Conservation (phyloP, 2,113 vertebrate genomes). For the Lutjanus erythropterus region DNA sequence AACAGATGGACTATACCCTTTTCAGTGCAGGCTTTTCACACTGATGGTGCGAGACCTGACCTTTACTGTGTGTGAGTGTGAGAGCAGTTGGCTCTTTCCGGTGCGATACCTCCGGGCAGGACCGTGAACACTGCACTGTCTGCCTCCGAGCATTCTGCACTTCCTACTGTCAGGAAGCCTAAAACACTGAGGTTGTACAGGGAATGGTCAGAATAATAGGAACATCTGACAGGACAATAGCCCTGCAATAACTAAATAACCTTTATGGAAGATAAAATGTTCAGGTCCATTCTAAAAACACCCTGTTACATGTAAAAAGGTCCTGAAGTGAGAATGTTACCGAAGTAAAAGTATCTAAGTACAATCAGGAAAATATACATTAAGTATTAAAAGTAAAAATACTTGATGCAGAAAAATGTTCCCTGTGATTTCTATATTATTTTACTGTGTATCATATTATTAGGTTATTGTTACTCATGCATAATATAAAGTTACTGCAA, state of each 20-base stretch:
- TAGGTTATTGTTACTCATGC: neutral
- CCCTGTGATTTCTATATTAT: no score
- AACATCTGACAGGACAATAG: neutral
- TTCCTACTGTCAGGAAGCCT: conserved; percentile 13
- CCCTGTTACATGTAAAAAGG: neutral
- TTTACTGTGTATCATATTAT: neutral
- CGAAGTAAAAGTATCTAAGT: no score
- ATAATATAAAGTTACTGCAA: neutral
- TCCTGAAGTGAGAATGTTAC: no score
- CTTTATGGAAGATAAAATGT: neutral
- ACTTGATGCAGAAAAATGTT: no score
- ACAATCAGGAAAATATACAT: no score
- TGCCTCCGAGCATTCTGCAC: conserved; percentile 26
- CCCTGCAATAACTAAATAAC: neutral
- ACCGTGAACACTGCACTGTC: neutral
- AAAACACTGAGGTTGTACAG: neutral
- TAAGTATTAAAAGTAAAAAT: no score
- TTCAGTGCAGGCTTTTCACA: conserved; percentile 66
- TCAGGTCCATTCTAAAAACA: neutral
- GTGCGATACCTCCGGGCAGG: conserved; percentile 65
- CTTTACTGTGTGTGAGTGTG: conserved; percentile 67
- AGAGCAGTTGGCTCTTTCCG: conserved; percentile 46
- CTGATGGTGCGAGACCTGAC: conserved; percentile 74
- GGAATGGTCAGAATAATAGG: neutral
- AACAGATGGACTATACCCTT: conserved; percentile 59